Base-by-base conservation (phyloP, 1,140 invertebrate species). In the Neodiprion lecontei region DNA sequence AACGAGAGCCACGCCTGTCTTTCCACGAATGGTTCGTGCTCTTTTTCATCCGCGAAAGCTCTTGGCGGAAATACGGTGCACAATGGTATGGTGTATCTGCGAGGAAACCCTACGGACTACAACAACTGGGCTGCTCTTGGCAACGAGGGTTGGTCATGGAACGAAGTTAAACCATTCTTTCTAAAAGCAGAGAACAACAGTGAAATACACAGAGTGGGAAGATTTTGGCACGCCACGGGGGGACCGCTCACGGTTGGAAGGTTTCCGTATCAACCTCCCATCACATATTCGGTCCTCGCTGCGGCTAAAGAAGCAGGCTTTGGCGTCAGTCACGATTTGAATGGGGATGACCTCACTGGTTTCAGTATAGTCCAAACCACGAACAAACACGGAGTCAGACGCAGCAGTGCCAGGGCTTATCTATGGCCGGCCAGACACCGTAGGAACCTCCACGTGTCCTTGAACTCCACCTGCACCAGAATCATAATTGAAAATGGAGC, bases 71-170 rank as follows among this genome's bases (percentile, higher is more conserved):
- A 91, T 72, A 93, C 92, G 9, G 90, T 91, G 0, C 90, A 95
- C 75, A 96, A 96, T 81, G 94, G 93, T 1, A 95, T 96, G 94
- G 94, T 95, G 86, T 96, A 96, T 81, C 92, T 93, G 75, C 89
- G 94, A 61, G 95, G 95, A 0, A 91, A 95, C 83, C 88, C 93
- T 0, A 90, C 86, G 48, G 94, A 96, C 85, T 96, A 94, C 83
- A 91, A 96, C 78, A 87, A 92, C 14, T 96, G 95, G 95, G 92
- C 90, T 3, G 91, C 90, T 0, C 89, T 93, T 72, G 98, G 98
- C 0, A 96, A 96, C 78, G 89, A 89, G 0, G 96, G 96, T 40
- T 99, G 97, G 97, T 91, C 92, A 40, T 99, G 95, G 88, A 91
- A 94, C 17, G 95, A 97, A 7, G 94, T 88, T 68, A 80, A 92